Evolutionary conservation across 2,888 invertebrate genomes (phyloP).

Genomic region (Cryptus armator): DNA sequence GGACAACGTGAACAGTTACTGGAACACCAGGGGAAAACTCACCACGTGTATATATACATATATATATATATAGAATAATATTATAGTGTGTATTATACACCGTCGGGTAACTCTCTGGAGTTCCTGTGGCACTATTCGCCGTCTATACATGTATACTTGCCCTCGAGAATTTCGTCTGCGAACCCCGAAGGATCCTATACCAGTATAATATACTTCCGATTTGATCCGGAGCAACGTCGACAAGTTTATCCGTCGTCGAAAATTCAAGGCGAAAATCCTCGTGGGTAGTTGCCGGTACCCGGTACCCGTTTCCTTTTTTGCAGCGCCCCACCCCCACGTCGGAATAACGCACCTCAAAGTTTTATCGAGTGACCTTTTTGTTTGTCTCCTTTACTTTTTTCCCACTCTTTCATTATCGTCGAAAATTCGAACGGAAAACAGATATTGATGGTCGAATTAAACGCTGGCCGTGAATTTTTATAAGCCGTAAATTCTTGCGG

Average conservation of each 20-base stretch:
- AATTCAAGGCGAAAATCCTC: slow-evolving; percentile 16
- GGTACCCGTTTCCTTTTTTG: neutral
- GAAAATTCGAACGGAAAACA: neutral
- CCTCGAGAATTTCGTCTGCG: slow-evolving; percentile 14
- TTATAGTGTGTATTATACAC: neutral
- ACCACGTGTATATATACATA: neutral
- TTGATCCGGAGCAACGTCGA: slow-evolving; percentile 22
- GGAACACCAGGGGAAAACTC: slow-evolving; percentile 45
- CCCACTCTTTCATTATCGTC: neutral
- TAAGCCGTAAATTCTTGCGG: neutral
- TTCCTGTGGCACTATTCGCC: neutral
- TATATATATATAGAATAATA: slow-evolving; percentile 24
- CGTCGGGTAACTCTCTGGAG: slow-evolving; percentile 4
- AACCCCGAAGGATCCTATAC: slow-evolving; percentile 17
- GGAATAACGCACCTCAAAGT: neutral
- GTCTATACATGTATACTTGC: neutral
- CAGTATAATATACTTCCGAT: slow-evolving; percentile 23
- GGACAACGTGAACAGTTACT: slow-evolving; percentile 42
- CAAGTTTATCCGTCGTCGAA: slow-evolving; percentile 30
- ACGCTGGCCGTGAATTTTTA: neutral
- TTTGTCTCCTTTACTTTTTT: neutral
- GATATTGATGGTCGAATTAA: neutral
- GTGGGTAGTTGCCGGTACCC: neutral
- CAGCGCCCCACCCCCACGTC: neutral
- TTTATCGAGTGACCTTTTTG: neutral